A percentile compares a stretch with the other conserved stretches of the same genome.
Conservation (phyloP, 2,888 invertebrate species). For the Stramonita haemastoma region DNA sequence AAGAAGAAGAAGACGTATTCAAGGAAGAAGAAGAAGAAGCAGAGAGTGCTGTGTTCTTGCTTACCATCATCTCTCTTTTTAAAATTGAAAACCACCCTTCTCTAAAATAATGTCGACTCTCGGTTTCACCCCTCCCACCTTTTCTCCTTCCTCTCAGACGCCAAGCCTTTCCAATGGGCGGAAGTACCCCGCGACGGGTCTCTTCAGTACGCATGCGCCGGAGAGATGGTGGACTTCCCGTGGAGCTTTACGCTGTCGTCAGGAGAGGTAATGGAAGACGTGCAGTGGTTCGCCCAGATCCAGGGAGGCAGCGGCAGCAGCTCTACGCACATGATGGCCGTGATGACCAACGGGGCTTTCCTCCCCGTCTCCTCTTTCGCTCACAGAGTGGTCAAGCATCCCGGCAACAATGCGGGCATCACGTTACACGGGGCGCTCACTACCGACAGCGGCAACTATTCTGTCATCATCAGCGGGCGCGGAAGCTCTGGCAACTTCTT, state of each 20-base stretch:
- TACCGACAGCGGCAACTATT: constrained; percentile 15
- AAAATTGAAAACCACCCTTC: too few relatives aligned
- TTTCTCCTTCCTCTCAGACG: not conserved
- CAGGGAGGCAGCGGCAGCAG: not conserved
- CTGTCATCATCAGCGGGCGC: not conserved
- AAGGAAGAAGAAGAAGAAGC: too few relatives aligned
- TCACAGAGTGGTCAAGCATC: not conserved
- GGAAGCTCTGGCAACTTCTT: not conserved
- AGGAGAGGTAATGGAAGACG: not conserved
- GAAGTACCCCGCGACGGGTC: not conserved
- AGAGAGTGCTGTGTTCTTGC: too few relatives aligned
- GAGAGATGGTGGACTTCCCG: not conserved
- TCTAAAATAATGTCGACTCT: too few relatives aligned
- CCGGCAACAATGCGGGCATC: not conserved
- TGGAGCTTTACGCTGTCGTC: not conserved
- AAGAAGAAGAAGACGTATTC: too few relatives aligned
- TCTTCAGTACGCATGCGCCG: not conserved
- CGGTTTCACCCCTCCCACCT: not conserved
- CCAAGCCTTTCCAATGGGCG: not conserved
- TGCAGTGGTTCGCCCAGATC: constrained; percentile 24
- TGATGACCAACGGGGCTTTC: constrained; percentile 27
- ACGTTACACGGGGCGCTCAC: not conserved
- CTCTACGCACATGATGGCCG: constrained; percentile 2
- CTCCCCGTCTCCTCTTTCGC: constrained; percentile 15
- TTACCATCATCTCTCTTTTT: too few relatives aligned